Evolutionary conservation across 2,113 vertebrate genomes (phyloP).

Genomic region (Phrynosoma platyrhinos): DNA sequence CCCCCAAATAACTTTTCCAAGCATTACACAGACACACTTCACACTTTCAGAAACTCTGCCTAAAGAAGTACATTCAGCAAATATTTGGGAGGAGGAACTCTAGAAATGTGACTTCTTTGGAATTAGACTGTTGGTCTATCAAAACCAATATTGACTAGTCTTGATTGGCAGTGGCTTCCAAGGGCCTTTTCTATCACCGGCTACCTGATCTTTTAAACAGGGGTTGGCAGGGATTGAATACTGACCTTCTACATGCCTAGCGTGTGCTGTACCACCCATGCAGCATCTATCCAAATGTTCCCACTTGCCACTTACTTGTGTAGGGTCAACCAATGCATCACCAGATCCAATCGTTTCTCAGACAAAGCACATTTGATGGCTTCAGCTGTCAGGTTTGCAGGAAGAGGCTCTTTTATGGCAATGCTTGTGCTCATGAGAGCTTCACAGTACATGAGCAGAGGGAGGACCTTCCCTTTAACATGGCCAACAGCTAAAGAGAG

Average conservation of each 20-base stretch:
- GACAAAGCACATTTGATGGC: constrained; percentile 73
- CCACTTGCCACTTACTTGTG: constrained; percentile 72
- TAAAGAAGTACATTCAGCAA: neutral
- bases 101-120: neutral
- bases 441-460: constrained; percentile 80
- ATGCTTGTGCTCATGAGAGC: constrained; percentile 73
- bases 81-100: neutral
- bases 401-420: constrained; percentile 57
- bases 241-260: neutral
- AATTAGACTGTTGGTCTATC: neutral
- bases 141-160: neutral
- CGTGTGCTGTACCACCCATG: neutral
- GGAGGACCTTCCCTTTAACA: constrained; percentile 66
- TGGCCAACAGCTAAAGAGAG: constrained; percentile 67
- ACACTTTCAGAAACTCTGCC: neutral
- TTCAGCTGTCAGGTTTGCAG: constrained; percentile 74
- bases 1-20: too few species aligned
- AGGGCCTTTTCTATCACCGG: neutral
- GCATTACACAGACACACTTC: too few species aligned
- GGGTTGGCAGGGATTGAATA: neutral
- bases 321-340: constrained; percentile 78
- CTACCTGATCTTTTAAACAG: neutral
- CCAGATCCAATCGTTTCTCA: constrained; percentile 74
- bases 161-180: neutral
- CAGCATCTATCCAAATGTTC: neutral